Conservation (phyloP, 2,113 vertebrate genomes). For the Apaloderma vittatum region DNA sequence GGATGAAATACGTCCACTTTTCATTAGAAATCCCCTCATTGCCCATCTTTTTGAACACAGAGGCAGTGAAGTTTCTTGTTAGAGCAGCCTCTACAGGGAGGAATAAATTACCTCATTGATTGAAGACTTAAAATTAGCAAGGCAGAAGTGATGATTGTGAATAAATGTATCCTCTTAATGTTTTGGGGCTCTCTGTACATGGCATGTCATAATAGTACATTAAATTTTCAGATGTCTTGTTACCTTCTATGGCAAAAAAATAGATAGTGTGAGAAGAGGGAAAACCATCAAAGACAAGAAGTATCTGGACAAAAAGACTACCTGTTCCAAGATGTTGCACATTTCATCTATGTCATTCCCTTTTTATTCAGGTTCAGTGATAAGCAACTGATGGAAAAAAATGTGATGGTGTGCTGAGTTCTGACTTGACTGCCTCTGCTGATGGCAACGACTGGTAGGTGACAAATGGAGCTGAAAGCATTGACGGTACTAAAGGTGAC, state of each 20-base stretch:
- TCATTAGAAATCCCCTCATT: neutral
- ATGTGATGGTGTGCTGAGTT: neutral
- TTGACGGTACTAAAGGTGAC: neutral
- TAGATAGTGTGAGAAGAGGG: neutral
- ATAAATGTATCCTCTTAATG: constrained; percentile 26
- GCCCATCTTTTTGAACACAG: neutral
- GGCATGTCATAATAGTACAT: constrained; percentile 42
- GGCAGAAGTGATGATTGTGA: constrained; percentile 15
- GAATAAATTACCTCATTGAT: constrained; percentile 28
- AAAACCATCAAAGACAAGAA: constrained; percentile 24
- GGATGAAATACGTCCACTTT: neutral
- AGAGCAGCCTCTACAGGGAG: neutral
- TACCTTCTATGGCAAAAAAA: constrained; percentile 50
- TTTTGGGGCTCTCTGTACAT: neutral
- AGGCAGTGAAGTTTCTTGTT: neutral
- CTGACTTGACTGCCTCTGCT: neutral
- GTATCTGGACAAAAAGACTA: constrained; percentile 14
- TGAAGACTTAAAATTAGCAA: constrained; percentile 49
- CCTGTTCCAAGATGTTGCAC: constrained; percentile 19
- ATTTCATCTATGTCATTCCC: neutral
- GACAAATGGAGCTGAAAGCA: neutral
- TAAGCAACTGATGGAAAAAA: neutral
- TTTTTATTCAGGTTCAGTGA: neutral
- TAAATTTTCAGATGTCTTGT: constrained; percentile 47
- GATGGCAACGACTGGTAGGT: fast-evolving